Evolutionary conservation across 2,113 vertebrate genomes (phyloP).

Genomic region (Phodopus roborovskii): DNA sequence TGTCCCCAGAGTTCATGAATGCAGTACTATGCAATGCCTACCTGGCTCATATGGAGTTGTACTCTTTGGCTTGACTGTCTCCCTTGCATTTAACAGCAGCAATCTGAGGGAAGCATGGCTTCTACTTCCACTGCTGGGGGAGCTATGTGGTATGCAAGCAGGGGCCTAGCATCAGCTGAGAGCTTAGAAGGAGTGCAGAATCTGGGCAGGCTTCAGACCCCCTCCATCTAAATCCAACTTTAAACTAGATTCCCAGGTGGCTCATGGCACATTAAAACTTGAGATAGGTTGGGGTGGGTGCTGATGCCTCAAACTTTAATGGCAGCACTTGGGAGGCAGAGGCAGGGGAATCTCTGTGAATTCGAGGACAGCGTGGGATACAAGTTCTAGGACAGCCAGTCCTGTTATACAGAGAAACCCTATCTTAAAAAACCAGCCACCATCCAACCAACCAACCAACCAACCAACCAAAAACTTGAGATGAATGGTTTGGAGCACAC

Average conservation of each 20-base stretch:
- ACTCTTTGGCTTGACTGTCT: neutral
- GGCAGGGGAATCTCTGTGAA: too few relatives aligned
- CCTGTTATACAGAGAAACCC: too few relatives aligned
- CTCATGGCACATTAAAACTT: neutral
- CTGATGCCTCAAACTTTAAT: too few relatives aligned
- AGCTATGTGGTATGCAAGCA: too few relatives aligned
- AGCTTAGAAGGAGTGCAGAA: neutral
- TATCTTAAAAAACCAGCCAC: too few relatives aligned
- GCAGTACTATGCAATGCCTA: too few relatives aligned
- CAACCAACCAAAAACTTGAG: neutral
- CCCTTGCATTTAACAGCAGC: neutral
- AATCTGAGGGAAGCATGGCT: too few relatives aligned
- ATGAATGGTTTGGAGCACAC: neutral
- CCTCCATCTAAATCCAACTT: neutral
- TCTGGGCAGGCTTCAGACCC: fast-evolving
- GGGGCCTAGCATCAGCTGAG: neutral
- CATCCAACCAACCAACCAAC: too few relatives aligned
- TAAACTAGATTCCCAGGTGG: neutral
- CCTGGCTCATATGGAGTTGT: neutral
- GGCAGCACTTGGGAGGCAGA: too few relatives aligned
- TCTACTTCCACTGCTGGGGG: neutral
- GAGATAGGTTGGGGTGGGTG: neutral
- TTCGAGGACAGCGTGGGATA: too few relatives aligned
- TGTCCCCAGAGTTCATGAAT: neutral
- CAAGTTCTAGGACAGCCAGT: too few relatives aligned